Base-by-base conservation (phyloP, 2,888 invertebrate genomes). In the Apotomis capreana region DNA sequence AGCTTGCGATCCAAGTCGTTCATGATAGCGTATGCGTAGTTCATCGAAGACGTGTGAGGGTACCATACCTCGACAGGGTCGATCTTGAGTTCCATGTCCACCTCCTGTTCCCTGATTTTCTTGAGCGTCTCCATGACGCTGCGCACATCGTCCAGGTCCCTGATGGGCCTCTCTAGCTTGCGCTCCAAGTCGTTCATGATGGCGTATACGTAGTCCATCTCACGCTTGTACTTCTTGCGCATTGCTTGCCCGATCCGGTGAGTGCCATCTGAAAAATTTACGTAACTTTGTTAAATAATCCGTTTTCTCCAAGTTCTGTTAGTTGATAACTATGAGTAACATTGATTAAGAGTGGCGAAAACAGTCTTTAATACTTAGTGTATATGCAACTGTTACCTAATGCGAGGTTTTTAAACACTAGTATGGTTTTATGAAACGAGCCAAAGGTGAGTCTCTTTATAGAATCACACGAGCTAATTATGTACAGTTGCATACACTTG, bases 101-200 rank as follows among this genome's bases (percentile, higher is more conserved):
- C 98, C 89, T 99, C 99, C 84, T 98, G 97, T 79, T 98, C 98
- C 5, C 99, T 94, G 68, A 98, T 98, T 88, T 98, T 98, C 84
- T 97, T 96, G 73, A 99, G 89, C 0, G 97, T 98, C 75, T 98
- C 98, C 98, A 99, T 99, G 59, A 98, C 96, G 82, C 97, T 95
- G 68, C 98, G 95, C 0, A 99, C 98, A 83, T 99, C 99, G 84
- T 99, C 99, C 75, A 99, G 93, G 87, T 99, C 98, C 65, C 97
- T 94, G 76, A 98, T 97, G 12, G 97, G 97, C 64, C 98, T 94
- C 81, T 97, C 97, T 68, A 99, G 89, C 86, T 98, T 97, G 61
- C 98, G 95, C 82, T 97, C 97, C 94, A 99, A 96, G 87, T 98
- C 98, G 79, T 96, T 97, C 89, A 99, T 97, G 44, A 98, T 96